These are phyloP conservation scores for Staurois parvus DNA, from an alignment of 2,797 vertebrate species.

Conservation along the genomic window DNA sequence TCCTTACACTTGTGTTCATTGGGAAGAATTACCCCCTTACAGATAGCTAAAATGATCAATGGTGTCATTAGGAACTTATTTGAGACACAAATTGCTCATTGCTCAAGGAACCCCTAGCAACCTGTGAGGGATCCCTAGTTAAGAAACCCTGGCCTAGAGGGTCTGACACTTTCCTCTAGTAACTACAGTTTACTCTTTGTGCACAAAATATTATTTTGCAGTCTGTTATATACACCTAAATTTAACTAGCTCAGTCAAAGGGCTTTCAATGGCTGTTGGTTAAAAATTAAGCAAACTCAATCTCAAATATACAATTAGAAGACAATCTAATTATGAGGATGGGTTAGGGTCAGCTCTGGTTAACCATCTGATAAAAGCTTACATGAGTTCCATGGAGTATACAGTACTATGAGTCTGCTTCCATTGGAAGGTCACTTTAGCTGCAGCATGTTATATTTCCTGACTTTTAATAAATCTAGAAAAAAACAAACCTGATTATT, in stretches of 20 bases:
- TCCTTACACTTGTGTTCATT: too few relatives aligned
- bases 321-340: slow-evolving; percentile 48
- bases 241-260: slow-evolving; percentile 16
- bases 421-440: slow-evolving; percentile 22
- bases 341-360: slow-evolving; percentile 45
- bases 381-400: slow-evolving; percentile 28
- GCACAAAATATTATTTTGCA: not conserved
- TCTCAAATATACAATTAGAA: slow-evolving; percentile 39
- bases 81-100: too few relatives aligned
- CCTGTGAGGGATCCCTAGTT: too few relatives aligned
- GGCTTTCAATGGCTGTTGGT: slow-evolving; percentile 18
- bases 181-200: too few relatives aligned
- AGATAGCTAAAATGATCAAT: too few relatives aligned
- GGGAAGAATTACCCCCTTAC: too few relatives aligned
- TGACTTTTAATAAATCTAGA: slow-evolving; percentile 3
- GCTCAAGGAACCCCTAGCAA: too few relatives aligned
- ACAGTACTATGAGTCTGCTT: slow-evolving; percentile 26
- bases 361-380: slow-evolving; percentile 20
- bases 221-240: not conserved
- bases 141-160: too few relatives aligned
- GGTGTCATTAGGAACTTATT: too few relatives aligned
- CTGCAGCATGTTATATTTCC: slow-evolving; percentile 29
- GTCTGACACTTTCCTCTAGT: too few relatives aligned
- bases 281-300: slow-evolving; percentile 26
- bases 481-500: not conserved